Conservation (phyloP, 1,140 invertebrate species). For the Bemisia tabaci region DNA sequence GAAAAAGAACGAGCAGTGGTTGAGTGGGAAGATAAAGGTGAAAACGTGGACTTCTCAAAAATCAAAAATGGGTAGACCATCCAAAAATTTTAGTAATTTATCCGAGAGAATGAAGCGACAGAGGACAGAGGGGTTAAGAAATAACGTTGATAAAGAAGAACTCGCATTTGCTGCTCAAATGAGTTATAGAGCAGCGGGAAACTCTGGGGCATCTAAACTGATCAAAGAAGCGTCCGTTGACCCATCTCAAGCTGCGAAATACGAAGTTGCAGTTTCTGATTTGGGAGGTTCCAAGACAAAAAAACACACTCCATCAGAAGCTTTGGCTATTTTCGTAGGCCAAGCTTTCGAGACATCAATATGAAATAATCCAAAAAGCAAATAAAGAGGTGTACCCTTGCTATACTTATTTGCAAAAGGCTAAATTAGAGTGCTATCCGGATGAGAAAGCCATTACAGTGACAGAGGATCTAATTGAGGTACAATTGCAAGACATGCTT, state of each 20-base stretch:
- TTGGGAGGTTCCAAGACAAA: neutral
- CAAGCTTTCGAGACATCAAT: conserved; percentile 12
- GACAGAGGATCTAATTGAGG: neutral
- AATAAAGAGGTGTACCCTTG: conserved; percentile 6
- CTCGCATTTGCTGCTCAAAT: conserved; percentile 3
- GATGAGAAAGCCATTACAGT: conserved; percentile 6
- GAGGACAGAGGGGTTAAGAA: neutral
- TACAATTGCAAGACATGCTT: neutral
- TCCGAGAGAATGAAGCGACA: neutral
- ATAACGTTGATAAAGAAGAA: neutral
- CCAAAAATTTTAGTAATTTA: neutral
- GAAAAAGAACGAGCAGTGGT: too few relatives aligned
- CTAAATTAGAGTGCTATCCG: conserved; percentile 12
- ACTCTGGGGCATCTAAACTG: conserved; percentile 1
- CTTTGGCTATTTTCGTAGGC: conserved; percentile 9
- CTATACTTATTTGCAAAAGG: conserved; percentile 11
- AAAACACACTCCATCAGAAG: conserved; percentile 2
- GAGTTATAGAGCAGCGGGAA: neutral
- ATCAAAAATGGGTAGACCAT: conserved; percentile 1
- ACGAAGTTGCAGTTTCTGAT: neutral
- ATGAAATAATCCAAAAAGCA: conserved; percentile 9
- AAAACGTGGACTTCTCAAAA: too few relatives aligned
- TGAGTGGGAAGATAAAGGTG: too few relatives aligned
- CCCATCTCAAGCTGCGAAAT: neutral
- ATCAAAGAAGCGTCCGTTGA: conserved; percentile 1